phyloP scores from a whole-genome alignment of 1,140 invertebrate species.

The Drosophila trapezifrons region DNA sequence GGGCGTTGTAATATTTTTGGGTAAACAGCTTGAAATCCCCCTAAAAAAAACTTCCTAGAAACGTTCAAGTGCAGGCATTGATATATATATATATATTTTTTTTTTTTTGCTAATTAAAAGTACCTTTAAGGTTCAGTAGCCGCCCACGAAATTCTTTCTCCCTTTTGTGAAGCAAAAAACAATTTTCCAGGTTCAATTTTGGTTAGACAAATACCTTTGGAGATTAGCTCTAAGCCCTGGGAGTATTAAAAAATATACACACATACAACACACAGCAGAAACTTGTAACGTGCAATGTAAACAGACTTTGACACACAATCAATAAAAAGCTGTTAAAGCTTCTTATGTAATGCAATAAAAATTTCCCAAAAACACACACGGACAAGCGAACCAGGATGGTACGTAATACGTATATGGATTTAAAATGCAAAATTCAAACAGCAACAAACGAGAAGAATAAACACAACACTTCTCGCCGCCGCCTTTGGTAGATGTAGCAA shows the following conservation, averaged over 20 bases:
- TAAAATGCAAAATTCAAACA: conserved; percentile 48
- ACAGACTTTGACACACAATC: conserved; percentile 46
- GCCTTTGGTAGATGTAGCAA: too few relatives aligned
- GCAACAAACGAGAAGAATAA: conserved; percentile 18
- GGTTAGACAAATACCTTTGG: conserved; percentile 8
- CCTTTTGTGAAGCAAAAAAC: conserved; percentile 5
- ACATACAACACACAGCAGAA: not conserved
- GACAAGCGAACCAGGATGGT: conserved; percentile 13
- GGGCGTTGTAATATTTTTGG: conserved; percentile 9
- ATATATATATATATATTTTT: too few relatives aligned
- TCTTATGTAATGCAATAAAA: conserved; percentile 61
- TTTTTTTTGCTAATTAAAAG: conserved; percentile 8
- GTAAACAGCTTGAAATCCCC: conserved; percentile 10
- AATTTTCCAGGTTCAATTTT: conserved; percentile 25
- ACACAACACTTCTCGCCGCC: conserved; percentile 25
- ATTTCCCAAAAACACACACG: conserved; percentile 1
- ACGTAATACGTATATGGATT: conserved; percentile 29
- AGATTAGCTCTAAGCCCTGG: conserved; percentile 6
- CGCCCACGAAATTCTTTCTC: not conserved
- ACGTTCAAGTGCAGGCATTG: conserved; percentile 14
- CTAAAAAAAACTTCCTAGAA: not conserved
- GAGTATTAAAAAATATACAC: conserved; percentile 17
- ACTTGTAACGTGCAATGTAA: conserved; percentile 21
- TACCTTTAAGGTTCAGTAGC: not conserved
- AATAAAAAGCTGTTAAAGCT: conserved; percentile 47